Evolutionary conservation across 2,113 vertebrate species (phyloP), one percentile per base, ranked within the genome.

Genomic region (Pipra filicauda): DNA sequence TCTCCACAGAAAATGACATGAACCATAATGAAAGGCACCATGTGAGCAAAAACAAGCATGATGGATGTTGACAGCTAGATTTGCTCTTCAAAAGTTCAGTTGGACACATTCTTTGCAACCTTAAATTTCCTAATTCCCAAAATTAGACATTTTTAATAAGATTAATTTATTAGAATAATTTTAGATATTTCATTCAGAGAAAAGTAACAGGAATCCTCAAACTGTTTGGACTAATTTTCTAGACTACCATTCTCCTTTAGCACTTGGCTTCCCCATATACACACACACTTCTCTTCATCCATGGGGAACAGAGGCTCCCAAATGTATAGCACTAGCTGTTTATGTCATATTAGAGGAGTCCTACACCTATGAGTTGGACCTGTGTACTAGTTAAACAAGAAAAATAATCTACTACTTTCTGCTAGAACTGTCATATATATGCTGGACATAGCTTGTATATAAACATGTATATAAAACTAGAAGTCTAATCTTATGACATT

Each of bases 231-330:
- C 31, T 66, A 1, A 19, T 65, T 59, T 93, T 76, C 44, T 31
- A 83, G 33, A 17, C 24, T 46, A 37, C 3, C 22, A 20, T 28
- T 61, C 18, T 79, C 23, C 44, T 58, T 43, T 15, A 52, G 49
- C 27, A 76, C 8, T 33, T 73, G 10, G 20, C 15, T 93, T 72
- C 8, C 24, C 8, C 28, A 23, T 16, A 15, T 0, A 51, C 1
- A 17, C 15, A 16, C 15, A 12, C 20, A n/a, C 10, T 21, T 15
- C 19, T 85, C n/a, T 33, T 65, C 21, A 23, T 12, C 10, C 20
- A 6, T 0, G 1, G 19, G 11, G 20, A 52, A 64, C 20, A 78
- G 26, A 72, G 41, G 11, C 1, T 3, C 9, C 4, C 43, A 22
- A n/a, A 44, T 5, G 12, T 58, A 74, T 7, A 55, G 13, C 23